Evolutionary conservation across 37 sponge, comb jelly and placozoan species (phyloP), one percentile per base, ranked within the genome.

Genomic region (Lycopodina hypogea): DNA sequence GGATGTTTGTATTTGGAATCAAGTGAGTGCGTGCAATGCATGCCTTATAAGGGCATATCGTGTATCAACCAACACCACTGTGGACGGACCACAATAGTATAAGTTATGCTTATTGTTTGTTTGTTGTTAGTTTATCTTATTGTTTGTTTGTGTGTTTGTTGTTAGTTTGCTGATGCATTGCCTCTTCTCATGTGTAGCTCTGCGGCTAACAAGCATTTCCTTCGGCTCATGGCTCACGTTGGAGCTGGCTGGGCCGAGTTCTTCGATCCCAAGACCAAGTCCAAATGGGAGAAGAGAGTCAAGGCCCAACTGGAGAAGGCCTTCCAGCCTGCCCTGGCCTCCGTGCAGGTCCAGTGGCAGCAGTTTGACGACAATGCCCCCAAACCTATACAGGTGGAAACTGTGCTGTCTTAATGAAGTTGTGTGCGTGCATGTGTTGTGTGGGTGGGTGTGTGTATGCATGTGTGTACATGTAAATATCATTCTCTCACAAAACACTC

Each of bases 271-370:
- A 92, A 93, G 39, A 90, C 89, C 66, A 95, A 92, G 78, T 86
- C 92, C 24, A 92, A 92, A 38, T 97, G 98, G 98, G 84, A 92
- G 80, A 80, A 83, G 39, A 91, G 86, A 62, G 96, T 93, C 40
- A 86, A 80, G 68, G 23, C 69, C 17, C 96, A 95, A 69, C 62
- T 95, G 53, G 68, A 81, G 33, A 93, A 93, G 69, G 90, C 96
- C 58, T 89, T 89, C 76, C 96, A 95, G 83, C 96, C 96, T 24
- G 93, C 90, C 24, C 89, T 95, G 51, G 84, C 94, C 48, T 83
- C 88, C 15, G 90, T 95, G 33, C 37, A 56, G n/a, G 96, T 95
- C 35, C 80, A 92, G 66, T 95, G 96, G 96, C 87, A 87, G 61
- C 90, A 89, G 74, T 90, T 81, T 81, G 95, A 90, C 35, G 87